Base-by-base conservation (phyloP, 2,113 vertebrate species). In the Sinocyclocheilus anophthalmus region DNA sequence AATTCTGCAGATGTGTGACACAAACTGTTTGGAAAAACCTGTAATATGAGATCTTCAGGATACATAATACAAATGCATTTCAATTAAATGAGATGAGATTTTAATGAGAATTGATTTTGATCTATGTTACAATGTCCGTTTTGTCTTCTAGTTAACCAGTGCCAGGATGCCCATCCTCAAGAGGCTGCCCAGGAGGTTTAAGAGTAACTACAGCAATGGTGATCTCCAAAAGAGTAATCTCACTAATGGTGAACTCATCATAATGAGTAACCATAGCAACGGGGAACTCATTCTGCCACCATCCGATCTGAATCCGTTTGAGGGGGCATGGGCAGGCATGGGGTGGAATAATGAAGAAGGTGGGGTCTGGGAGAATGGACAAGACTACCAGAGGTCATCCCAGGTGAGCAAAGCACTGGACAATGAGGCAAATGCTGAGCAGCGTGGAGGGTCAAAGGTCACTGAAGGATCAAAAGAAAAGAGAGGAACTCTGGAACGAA, bases 111-210 rank as follows among this genome's bases (percentile, higher is more conserved):
- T 14, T 76, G 48, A 67, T 78, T 78, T 22, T 76, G 33, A 13
- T 45, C 50, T 42, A 26, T 50, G 50, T 30, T 45, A 33, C 37
- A 11, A 22, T 78, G 50, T 24, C 67, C 12, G 16, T 77, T 86
- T 53, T 91, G 7, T 87, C 57, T 92, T 85, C 8, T 90, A 93
- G 91, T 86, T 86, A 87, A 85, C n/a, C 63, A 70, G 85, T 86
- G 67, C 86, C 91, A 92, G 45, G 81, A 98, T 98, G 97, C 96
- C 96, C 0, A 94, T 97, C 88, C 94, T 96, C 50, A 97, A 96
- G 93, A 96, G 93, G 26, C 94, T 93, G 59, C 93, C 95, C 0
- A 93, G 93, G 73, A 91, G 91, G 90, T 93, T 94, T 81, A 96
- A 95, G 88, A 94, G 91, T 90, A 92, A 59, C 83, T 79, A 79